phyloP scores from a whole-genome alignment of 2,888 invertebrate genomes.

The Thysanoteuthis rhombus region DNA sequence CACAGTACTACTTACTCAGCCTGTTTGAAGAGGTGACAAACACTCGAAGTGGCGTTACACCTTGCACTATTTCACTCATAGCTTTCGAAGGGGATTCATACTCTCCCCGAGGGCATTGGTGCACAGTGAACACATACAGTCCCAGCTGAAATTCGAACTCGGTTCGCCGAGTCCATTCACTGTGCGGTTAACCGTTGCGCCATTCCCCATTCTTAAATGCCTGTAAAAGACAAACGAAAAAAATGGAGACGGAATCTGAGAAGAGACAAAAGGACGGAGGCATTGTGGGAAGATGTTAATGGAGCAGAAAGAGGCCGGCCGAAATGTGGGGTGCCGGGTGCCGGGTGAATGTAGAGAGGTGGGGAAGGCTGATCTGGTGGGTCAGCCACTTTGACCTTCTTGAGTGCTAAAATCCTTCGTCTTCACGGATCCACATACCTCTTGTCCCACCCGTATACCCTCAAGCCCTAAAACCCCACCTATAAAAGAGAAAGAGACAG shows the following conservation, averaged over 20 bases:
- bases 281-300: constrained; percentile 12
- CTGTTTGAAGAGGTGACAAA: no score
- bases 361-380: background rate
- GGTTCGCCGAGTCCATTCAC: no score
- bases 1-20: no score
- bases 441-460: background rate
- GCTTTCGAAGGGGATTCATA: no score
- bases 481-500: background rate
- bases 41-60: no score
- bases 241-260: background rate
- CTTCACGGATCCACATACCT: background rate
- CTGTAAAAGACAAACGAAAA: background rate
- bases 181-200: no score
- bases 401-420: background rate
- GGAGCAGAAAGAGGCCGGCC: background rate
- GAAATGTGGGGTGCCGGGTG: no score
- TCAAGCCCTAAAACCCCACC: background rate
- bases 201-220: no score
- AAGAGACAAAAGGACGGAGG: background rate
- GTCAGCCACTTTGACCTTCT: background rate
- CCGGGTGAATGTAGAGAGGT: background rate
- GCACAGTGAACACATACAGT: no score
- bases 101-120: no score
- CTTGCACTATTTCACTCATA: no score
- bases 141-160: no score